These are phyloP conservation scores for Remorina albescens DNA, from an alignment of 2,797 vertebrate species.

Conservation along the genomic window DNA sequence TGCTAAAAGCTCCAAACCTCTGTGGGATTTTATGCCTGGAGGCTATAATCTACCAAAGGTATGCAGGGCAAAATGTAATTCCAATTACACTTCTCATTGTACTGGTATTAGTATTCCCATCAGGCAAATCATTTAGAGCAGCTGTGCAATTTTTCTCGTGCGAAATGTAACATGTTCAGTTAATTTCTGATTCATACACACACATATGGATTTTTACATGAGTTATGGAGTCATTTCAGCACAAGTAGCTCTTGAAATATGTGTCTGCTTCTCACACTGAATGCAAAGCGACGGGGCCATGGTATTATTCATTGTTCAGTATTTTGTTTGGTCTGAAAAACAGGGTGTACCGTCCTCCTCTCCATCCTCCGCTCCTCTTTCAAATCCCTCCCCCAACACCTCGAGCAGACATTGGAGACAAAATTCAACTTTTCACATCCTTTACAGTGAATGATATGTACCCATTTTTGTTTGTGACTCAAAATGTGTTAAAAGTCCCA, in stretches of 20 bases:
- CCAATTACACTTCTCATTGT: slow-evolving; percentile 26
- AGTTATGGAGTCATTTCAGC: not conserved
- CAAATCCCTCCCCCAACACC: not conserved
- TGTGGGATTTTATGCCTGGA: slow-evolving; percentile 12
- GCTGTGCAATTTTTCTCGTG: slow-evolving; percentile 19
- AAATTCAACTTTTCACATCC: not conserved
- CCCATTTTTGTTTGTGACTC: not conserved
- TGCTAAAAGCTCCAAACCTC: slow-evolving; percentile 53
- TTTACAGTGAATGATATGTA: not conserved
- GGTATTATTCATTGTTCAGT: not conserved
- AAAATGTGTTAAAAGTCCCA: not conserved
- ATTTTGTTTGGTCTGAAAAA: slow-evolving; percentile 20
- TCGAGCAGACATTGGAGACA: not conserved
- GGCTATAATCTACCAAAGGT: slow-evolving; percentile 42
- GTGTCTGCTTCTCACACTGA: not conserved
- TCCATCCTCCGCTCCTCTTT: not conserved
- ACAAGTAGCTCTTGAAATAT: not conserved
- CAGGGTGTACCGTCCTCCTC: not conserved
- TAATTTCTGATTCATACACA: slow-evolving; percentile 19
- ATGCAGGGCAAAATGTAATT: slow-evolving; percentile 18
- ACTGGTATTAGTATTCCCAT: slow-evolving; percentile 32
- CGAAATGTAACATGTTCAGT: slow-evolving; percentile 7
- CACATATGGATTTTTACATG: slow-evolving; percentile 13
- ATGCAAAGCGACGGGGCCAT: slow-evolving; percentile 9
- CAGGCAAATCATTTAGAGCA: slow-evolving; percentile 36